These are phyloP conservation scores for cat (Felis catus) DNA, from an alignment of 2,113 vertebrate genomes.

Conservation along the genomic window F.catus_Fca126_mat1.0 CM031423.1:6993001-6993500, in stretches of 20 bases:
- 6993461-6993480: neutral
- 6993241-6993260: neutral
- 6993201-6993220: neutral
- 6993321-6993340: neutral
- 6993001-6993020: neutral
- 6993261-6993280: neutral
- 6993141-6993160: neutral
- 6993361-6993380: neutral
- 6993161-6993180: neutral
- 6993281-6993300: neutral
- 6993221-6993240: neutral
- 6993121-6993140: neutral
- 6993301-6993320: neutral
- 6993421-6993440: neutral
- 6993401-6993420: neutral
- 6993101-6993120: neutral
- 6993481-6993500: neutral
- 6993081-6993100: neutral
- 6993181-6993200: neutral
- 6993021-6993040: slow-evolving; percentile 52
- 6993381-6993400: neutral
- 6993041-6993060: neutral
- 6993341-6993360: neutral
- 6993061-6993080: neutral
- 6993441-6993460: neutral